phyloP scores from a whole-genome alignment of 2,797 vertebrate genomes.

The Lepus townsendii region DNA sequence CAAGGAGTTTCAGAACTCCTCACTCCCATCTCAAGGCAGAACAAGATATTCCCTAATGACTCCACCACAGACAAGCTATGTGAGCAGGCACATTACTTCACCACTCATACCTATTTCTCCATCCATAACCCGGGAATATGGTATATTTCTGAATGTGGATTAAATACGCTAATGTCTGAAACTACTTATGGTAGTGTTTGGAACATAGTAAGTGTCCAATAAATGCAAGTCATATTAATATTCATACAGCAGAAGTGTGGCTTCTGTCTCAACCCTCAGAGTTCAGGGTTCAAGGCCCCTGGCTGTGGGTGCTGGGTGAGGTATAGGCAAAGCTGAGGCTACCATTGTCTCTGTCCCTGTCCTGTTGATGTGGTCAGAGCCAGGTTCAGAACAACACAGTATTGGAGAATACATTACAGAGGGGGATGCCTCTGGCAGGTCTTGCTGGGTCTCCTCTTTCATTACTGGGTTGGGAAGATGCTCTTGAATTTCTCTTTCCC shows the following conservation, averaged over 20 bases:
- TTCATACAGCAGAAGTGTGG: neutral
- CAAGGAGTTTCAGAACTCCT: neutral
- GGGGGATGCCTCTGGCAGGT: conserved; percentile 66
- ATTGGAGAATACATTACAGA: conserved; percentile 56
- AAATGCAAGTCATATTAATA: neutral
- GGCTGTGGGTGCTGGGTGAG: neutral
- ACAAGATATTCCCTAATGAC: too few relatives aligned
- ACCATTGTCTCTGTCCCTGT: neutral
- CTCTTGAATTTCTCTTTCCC: conserved; percentile 74
- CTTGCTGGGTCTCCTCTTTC: conserved; percentile 59
- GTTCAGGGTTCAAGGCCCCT: neutral
- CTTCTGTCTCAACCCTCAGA: neutral
- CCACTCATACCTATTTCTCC: neutral
- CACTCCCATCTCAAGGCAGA: neutral
- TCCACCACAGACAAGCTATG: too few relatives aligned
- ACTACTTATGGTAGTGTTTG: neutral
- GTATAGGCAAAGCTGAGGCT: neutral
- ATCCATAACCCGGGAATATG: neutral
- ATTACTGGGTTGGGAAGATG: conserved; percentile 62
- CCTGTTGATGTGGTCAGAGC: conserved; percentile 25
- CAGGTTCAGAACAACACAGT: conserved; percentile 55
- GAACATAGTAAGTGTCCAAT: neutral
- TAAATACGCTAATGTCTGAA: neutral
- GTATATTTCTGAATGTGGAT: neutral
- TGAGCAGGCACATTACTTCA: fast-evolving